These are phyloP conservation scores for Eupithecia subumbrata DNA, from an alignment of 2,888 invertebrate genomes.

Conservation along the genomic window DNA sequence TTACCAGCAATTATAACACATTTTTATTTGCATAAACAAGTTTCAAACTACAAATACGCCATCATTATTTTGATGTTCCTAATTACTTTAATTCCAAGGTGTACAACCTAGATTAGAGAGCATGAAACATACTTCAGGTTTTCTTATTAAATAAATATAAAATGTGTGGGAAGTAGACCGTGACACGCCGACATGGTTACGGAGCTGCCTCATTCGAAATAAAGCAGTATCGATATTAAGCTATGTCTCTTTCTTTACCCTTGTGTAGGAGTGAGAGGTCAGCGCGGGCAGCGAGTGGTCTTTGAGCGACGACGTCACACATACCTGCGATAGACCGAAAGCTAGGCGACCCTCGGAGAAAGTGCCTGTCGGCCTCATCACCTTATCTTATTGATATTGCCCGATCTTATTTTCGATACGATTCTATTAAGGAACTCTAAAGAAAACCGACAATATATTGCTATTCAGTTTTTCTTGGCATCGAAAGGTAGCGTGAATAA, in stretches of 20 bases:
- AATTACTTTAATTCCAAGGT: not conserved
- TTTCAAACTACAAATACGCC: not conserved
- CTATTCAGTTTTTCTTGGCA: slow-evolving; percentile 8
- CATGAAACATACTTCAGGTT: slow-evolving; percentile 57
- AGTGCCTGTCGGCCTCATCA: slow-evolving; percentile 69
- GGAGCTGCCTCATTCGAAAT: slow-evolving; percentile 50
- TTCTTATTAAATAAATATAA: slow-evolving; percentile 60
- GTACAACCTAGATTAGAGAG: slow-evolving; percentile 43
- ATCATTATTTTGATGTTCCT: not conserved
- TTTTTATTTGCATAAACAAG: slow-evolving; percentile 4
- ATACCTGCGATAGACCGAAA: slow-evolving; percentile 66
- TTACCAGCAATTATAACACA: slow-evolving; percentile 4
- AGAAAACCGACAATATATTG: slow-evolving; percentile 26
- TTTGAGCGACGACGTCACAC: slow-evolving; percentile 54
- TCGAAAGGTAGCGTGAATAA: slow-evolving; percentile 1
- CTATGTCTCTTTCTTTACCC: slow-evolving; percentile 65
- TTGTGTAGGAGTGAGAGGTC: slow-evolving; percentile 62
- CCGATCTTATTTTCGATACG: slow-evolving; percentile 41
- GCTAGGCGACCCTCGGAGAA: slow-evolving; percentile 76
- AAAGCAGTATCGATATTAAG: slow-evolving; percentile 46
- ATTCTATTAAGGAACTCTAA: slow-evolving; percentile 26
- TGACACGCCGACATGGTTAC: slow-evolving; percentile 55
- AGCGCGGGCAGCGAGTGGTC: slow-evolving; percentile 42
- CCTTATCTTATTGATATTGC: slow-evolving; percentile 49
- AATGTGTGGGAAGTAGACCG: slow-evolving; percentile 75